phyloP scores from a whole-genome alignment of 2,797 vertebrate species.

The Enteromius viviparus region DNA sequence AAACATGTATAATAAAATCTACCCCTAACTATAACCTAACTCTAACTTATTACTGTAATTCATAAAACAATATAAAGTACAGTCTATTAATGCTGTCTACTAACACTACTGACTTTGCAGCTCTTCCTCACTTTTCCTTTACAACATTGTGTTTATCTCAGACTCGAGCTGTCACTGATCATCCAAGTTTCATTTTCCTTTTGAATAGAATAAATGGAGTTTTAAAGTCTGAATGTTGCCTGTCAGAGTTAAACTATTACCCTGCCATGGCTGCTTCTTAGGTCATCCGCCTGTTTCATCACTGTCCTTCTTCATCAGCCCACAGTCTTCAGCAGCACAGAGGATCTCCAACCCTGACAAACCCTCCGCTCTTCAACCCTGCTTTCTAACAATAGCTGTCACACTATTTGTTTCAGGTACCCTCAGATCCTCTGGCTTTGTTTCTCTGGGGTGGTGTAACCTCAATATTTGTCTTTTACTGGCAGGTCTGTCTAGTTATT shows the following conservation, averaged over 20 bases:
- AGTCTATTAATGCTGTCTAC: background rate
- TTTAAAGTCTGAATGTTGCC: conserved; percentile 4
- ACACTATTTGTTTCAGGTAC: background rate
- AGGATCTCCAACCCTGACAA: background rate
- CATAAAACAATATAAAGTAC: background rate
- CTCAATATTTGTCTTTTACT: background rate
- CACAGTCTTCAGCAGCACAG: background rate
- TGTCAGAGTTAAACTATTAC: conserved; percentile 14
- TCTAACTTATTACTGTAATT: background rate
- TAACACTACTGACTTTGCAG: background rate
- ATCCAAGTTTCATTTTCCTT: background rate
- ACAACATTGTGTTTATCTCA: background rate
- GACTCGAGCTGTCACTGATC: conserved; percentile 6
- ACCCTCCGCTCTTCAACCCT: background rate
- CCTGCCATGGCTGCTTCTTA: background rate
- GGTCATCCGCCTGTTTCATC: conserved; percentile 16
- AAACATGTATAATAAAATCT: background rate
- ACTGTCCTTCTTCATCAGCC: background rate
- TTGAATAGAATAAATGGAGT: background rate
- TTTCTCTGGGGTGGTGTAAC: background rate
- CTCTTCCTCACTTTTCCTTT: background rate
- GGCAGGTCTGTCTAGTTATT: background rate
- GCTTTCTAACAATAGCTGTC: background rate
- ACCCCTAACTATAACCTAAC: too few species aligned
- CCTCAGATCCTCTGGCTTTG: background rate